These are phyloP conservation scores for Catocala nupta DNA, from an alignment of 2,888 invertebrate genomes.

Conservation along the genomic window DNA sequence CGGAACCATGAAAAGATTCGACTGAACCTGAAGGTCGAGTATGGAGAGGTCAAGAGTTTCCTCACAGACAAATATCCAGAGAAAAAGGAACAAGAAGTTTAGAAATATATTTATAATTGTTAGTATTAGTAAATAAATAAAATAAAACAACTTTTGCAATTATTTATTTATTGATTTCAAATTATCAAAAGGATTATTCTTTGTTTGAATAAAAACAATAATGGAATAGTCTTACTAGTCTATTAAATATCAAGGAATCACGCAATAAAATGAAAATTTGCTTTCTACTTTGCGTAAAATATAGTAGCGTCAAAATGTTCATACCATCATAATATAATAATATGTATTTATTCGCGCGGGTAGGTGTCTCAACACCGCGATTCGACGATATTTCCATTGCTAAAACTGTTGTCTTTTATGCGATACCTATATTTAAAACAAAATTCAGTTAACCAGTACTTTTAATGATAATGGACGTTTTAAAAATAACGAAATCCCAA, in stretches of 20 bases:
- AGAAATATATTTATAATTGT: slow-evolving; percentile 54
- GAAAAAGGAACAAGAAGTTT: slow-evolving; percentile 64
- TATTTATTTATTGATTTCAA: slow-evolving; percentile 52
- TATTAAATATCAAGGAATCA: slow-evolving; percentile 51
- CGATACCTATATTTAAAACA: slow-evolving; percentile 8
- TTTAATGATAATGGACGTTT: slow-evolving; percentile 11
- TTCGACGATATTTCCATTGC: slow-evolving; percentile 3
- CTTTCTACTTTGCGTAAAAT: slow-evolving; percentile 35
- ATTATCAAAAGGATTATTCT: slow-evolving; percentile 50
- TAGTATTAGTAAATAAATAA: slow-evolving; percentile 46
- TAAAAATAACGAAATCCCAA: slow-evolving; percentile 27
- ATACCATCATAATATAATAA: slow-evolving; percentile 20
- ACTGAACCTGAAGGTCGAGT: slow-evolving; percentile 88
- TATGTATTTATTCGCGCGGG: background rate
- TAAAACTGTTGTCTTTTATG: slow-evolving; percentile 3
- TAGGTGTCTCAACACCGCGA: background rate
- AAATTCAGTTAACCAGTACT: slow-evolving; percentile 11
- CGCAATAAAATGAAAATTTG: slow-evolving; percentile 30
- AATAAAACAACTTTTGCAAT: slow-evolving; percentile 37
- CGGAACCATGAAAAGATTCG: slow-evolving; percentile 91
- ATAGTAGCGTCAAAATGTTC: slow-evolving; percentile 21
- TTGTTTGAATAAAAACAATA: slow-evolving; percentile 49
- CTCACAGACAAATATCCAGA: slow-evolving; percentile 91
- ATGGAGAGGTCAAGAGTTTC: slow-evolving; percentile 92
- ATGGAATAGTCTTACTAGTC: slow-evolving; percentile 55